Conservation (phyloP, 2,797 vertebrate genomes). For the Erpetoichthys calabaricus region DNA sequence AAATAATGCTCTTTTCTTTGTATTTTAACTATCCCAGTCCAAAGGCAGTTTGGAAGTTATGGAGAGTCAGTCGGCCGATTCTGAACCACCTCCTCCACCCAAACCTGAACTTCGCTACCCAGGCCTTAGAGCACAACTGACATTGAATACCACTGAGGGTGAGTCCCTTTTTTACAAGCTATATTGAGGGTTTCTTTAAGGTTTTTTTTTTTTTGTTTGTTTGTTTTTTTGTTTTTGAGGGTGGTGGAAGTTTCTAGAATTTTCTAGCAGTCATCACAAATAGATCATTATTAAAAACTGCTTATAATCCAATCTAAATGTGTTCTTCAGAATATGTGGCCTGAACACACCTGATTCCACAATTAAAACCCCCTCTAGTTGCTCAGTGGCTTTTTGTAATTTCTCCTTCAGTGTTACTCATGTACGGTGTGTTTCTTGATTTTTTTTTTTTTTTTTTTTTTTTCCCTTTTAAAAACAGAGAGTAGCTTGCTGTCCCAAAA, state of each 20-base stretch:
- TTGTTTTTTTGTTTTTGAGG: conserved; percentile 1
- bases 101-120: conserved; percentile 81
- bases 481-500: conserved; percentile 65
- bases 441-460: conserved; percentile 1
- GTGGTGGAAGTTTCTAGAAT: no score
- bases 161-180: conserved; percentile 20
- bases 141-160: conserved; percentile 50
- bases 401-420: no score
- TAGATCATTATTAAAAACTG: no score
- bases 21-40: conserved; percentile 49
- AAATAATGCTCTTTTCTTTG: background rate
- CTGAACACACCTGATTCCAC: background rate
- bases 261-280: no score
- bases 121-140: conserved; percentile 52
- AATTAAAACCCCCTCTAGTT: background rate
- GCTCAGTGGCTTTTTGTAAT: background rate
- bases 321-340: background rate
- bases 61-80: conserved; percentile 89
- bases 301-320: background rate
- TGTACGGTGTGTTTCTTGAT: background rate
- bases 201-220: background rate
- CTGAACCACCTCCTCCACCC: conserved; percentile 84
- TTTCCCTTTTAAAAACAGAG: conserved; percentile 40
- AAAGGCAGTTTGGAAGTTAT: conserved; percentile 87
- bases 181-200: no score